phyloP scores from a whole-genome alignment of 2,888 invertebrate genomes.

The Lycocerus yunnanus region DNA sequence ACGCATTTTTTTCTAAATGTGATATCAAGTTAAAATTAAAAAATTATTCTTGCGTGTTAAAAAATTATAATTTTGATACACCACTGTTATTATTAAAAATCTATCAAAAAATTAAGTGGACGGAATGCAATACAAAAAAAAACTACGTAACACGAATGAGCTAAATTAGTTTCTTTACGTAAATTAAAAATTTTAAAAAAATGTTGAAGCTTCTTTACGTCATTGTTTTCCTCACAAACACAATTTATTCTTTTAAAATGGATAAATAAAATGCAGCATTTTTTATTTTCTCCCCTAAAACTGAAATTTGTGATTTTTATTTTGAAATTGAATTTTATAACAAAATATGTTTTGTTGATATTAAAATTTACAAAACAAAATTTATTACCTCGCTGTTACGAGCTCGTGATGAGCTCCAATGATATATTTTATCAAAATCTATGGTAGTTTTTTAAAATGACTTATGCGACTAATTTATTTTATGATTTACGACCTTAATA shows the following conservation, averaged over 20 bases:
- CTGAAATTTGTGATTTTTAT: neutral
- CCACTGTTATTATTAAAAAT: neutral
- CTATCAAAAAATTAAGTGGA: neutral
- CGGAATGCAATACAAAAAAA: neutral
- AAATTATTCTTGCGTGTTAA: neutral
- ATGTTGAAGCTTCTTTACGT: neutral
- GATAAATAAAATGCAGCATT: no score
- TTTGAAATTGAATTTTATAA: neutral
- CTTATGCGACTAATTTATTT: constrained; percentile 27
- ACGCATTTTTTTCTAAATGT: neutral
- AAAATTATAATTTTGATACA: neutral
- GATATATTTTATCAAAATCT: constrained; percentile 37
- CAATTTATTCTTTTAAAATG: no score
- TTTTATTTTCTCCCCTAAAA: neutral
- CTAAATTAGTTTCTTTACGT: neutral
- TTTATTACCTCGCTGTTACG: constrained; percentile 30
- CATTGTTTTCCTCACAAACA: no score
- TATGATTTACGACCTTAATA: constrained; percentile 39
- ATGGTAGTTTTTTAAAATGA: constrained; percentile 30
- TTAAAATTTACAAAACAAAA: constrained; percentile 32
- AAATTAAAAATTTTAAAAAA: neutral
- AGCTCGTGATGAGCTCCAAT: constrained; percentile 34
- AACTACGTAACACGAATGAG: neutral
- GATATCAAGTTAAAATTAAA: neutral
- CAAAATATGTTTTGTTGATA: constrained; percentile 2